Base-by-base conservation (phyloP, 2,888 invertebrate species). In the Polyploca ridens region DNA sequence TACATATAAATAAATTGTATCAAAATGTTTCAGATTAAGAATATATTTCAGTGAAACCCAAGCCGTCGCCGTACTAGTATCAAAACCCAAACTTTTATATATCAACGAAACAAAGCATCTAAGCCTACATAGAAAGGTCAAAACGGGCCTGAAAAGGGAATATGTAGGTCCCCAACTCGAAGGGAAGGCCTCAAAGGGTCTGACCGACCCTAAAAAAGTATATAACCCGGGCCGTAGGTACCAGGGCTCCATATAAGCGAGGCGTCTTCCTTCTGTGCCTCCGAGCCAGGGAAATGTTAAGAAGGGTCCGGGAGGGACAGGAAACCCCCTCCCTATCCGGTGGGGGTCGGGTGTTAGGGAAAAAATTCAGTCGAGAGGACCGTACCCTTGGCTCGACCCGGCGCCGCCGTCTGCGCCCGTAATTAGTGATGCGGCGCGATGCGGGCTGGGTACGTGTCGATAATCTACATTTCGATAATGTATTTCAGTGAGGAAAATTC, bases 131-230 rank as follows among this genome's bases (percentile, higher is more conserved):
- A 82, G 82, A 87, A 90, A 90, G 91, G 90, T 90, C 90, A 88
- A 85, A 88, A 84, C 85, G 83, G 41, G 78, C 73, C 88, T 85
- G 86, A 88, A 90, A 90, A 88, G 85, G 86, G 88, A 87, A 88
- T 90, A 90, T 86, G 88, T 90, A 89, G 90, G 90, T 84, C 88
- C 90, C 90, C 85, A 88, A 88, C 90, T 88, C 85, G 81, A 87
- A 85, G 83, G 77, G 79, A 80, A 77, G 76, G 83, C 86, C 90
- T 90, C 90, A 88, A 91, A 91, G 90, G 90, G 90, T 90, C 92
- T 87, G 86, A 80, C 84, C 90, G 89, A 90, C 86, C 91, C 91
- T 91, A 91, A 93, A 93, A 93, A 93, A 91, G 92, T 92, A 93
- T 91, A 93, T 92, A 93, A 88, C 88, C 87, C 87, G 79, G 79